These are phyloP conservation scores for Leptodactylus fallax DNA, from an alignment of 2,797 vertebrate genomes.

Conservation along the genomic window DNA sequence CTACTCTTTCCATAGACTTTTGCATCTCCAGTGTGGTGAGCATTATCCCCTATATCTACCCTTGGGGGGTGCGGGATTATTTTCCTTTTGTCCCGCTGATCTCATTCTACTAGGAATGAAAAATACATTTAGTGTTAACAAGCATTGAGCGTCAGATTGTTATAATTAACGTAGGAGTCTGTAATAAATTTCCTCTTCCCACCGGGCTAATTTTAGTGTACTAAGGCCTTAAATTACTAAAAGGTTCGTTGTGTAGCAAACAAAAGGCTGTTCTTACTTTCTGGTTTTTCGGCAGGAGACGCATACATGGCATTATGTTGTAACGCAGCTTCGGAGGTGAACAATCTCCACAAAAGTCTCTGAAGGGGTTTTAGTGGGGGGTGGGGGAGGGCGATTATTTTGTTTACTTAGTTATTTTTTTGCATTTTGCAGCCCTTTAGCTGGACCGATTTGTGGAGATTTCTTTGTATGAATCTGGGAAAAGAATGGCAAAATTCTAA, in stretches of 20 bases:
- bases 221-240: conserved; percentile 16
- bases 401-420: background rate
- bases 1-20: background rate
- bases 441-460: background rate
- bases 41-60: background rate
- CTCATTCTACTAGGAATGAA: background rate
- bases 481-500: background rate
- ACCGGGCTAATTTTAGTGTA: conserved; percentile 32
- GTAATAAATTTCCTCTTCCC: conserved; percentile 30
- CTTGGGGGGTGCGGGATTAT: background rate
- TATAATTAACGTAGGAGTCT: conserved; percentile 43
- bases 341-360: background rate
- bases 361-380: too few species aligned
- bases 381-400: background rate
- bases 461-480: background rate
- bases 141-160: background rate
- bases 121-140: conserved; percentile 31
- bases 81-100: background rate
- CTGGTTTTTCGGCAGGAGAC: background rate
- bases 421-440: background rate
- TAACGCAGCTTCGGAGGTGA: background rate
- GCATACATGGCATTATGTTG: background rate
- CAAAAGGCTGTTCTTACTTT: conserved; percentile 7
- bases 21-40: too few species aligned
- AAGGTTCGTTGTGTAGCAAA: conserved; percentile 40